phyloP scores from a whole-genome alignment of 2,797 vertebrate species.

The Thamnophis elegans region DNA sequence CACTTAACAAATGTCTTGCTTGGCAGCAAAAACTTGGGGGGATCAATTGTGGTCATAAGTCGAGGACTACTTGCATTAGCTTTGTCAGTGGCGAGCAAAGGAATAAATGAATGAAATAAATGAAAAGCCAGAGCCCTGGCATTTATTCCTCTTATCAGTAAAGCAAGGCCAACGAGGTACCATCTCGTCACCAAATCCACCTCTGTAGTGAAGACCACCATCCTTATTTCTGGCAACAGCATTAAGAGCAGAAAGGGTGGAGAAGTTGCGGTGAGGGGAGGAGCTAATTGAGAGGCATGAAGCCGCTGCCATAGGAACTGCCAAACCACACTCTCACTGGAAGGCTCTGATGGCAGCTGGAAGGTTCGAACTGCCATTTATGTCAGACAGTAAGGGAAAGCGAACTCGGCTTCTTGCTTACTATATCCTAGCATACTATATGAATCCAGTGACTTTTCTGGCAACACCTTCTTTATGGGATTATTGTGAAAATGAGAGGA shows the following conservation, averaged over 20 bases:
- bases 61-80: neutral
- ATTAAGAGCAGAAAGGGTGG: rapidly evolving
- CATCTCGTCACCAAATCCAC: conserved; percentile 86
- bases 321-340: neutral
- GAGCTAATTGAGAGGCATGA: neutral
- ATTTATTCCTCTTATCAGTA: conserved; percentile 82
- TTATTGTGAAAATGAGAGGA: too few relatives aligned
- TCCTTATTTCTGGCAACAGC: conserved; percentile 79
- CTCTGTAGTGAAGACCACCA: conserved; percentile 70
- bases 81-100: rapidly evolving
- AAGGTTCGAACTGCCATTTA: neutral
- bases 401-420: too few relatives aligned
- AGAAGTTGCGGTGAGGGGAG: rapidly evolving
- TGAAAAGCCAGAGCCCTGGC: neutral
- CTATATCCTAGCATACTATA: too few relatives aligned
- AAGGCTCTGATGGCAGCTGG: rapidly evolving
- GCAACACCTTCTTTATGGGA: too few relatives aligned
- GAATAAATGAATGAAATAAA: neutral
- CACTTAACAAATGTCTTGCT: too few relatives aligned
- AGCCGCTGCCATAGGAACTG: conserved; percentile 35
- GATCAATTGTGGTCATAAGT: neutral
- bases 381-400: neutral
- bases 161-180: conserved; percentile 89
- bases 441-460: too few relatives aligned
- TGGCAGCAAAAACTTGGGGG: too few relatives aligned